A percentile compares a stretch with the other conserved stretches of the same genome.
phyloP scores from a whole-genome alignment of 2,113 vertebrate species.

The Aldabrachelys gigantea region DNA sequence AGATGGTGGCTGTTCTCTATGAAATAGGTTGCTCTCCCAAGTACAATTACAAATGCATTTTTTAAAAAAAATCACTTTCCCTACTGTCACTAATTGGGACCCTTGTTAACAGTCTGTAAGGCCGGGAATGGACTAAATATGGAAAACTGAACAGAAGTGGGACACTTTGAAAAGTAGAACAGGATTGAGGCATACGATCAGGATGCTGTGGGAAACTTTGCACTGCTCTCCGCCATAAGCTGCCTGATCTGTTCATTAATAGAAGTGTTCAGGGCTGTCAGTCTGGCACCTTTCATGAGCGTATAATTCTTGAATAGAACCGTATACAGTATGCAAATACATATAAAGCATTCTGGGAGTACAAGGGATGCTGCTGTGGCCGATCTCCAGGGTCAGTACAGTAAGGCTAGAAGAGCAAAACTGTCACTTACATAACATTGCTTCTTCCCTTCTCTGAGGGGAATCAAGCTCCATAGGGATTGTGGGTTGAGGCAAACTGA shows the following conservation, averaged over 20 bases:
- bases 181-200: not conserved
- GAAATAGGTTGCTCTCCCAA: not conserved
- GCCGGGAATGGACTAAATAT: not conserved
- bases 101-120: not conserved
- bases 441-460: not conserved
- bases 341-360: not conserved
- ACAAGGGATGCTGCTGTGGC: not conserved
- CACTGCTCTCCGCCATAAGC: not conserved
- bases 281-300: not conserved
- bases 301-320: not conserved
- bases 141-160: not conserved
- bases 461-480: not conserved
- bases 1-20: not conserved
- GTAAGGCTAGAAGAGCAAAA: not conserved
- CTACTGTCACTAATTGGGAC: not conserved
- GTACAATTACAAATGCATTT: not conserved
- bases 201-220: not conserved
- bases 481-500: not conserved
- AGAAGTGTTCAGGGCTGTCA: not conserved
- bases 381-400: not conserved
- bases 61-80: not conserved
- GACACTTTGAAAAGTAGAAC: not conserved
- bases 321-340: rapidly evolving
- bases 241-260: not conserved
- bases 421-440: not conserved